Evolutionary conservation across 2,888 invertebrate species (phyloP).

Genomic region (Leucophenga maculata): DNA sequence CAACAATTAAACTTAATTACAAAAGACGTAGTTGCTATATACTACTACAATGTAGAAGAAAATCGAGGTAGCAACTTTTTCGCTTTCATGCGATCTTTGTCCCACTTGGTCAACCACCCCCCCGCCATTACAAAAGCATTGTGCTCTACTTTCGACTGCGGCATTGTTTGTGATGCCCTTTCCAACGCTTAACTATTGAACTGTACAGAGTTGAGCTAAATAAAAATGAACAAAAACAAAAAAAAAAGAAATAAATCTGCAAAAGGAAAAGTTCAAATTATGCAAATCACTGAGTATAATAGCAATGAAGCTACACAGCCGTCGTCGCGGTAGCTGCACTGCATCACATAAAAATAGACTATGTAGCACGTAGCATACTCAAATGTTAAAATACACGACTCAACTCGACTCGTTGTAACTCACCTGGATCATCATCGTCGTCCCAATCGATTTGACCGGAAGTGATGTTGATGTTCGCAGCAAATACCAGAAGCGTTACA

Average conservation of each 20-base stretch:
- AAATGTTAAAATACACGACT: too few relatives aligned
- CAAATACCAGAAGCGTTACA: slow-evolving; percentile 63
- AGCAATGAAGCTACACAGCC: slow-evolving; percentile 9
- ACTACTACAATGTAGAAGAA: slow-evolving; percentile 47
- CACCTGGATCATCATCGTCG: slow-evolving; percentile 73
- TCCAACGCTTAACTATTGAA: slow-evolving; percentile 40
- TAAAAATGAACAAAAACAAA: too few relatives aligned
- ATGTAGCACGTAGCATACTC: too few relatives aligned
- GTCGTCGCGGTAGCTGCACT: not conserved
- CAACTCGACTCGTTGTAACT: slow-evolving; percentile 45
- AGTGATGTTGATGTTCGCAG: slow-evolving; percentile 64
- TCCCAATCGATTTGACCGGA: slow-evolving; percentile 73
- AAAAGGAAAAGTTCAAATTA: slow-evolving; percentile 44
- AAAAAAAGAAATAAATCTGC: not conserved
- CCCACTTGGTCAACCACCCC: too few relatives aligned
- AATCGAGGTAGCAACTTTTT: not conserved
- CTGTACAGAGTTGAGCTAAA: slow-evolving; percentile 32
- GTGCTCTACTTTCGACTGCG: too few relatives aligned
- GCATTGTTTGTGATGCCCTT: not conserved
- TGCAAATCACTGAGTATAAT: slow-evolving; percentile 52
- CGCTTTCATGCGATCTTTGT: too few relatives aligned
- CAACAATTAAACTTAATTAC: slow-evolving; percentile 62
- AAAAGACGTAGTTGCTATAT: slow-evolving; percentile 50
- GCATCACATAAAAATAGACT: slow-evolving; percentile 30
- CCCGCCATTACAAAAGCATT: too few relatives aligned